Evolutionary conservation across 2,113 vertebrate genomes (phyloP).

Genomic region (Hippocampus barbouri): DNA sequence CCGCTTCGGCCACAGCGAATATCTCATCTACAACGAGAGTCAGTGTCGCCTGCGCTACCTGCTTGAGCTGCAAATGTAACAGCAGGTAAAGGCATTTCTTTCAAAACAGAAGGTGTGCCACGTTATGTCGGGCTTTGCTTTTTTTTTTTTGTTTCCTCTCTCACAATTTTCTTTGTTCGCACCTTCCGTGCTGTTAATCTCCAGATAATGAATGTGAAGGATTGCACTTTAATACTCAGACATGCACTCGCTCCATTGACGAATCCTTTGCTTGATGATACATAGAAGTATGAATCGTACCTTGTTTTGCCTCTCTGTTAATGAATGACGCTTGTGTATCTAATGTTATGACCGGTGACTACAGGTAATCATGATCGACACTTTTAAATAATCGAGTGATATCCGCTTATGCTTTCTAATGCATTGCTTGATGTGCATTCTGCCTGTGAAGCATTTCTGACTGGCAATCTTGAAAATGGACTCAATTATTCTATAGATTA

Average conservation of each 20-base stretch:
- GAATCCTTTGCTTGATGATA: not conserved
- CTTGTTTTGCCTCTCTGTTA: not conserved
- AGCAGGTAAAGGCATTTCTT: not conserved
- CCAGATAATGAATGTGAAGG: not conserved
- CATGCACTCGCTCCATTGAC: not conserved
- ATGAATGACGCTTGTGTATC: not conserved
- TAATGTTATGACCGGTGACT: not conserved
- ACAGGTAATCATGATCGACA: too few species aligned
- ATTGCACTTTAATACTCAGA: not conserved
- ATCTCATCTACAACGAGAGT: slow-evolving; percentile 87
- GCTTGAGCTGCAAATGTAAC: slow-evolving; percentile 75
- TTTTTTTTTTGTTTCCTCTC: not conserved
- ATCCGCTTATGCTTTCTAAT: not conserved
- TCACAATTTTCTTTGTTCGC: too few species aligned
- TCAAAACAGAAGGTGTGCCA: not conserved
- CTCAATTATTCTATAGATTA: not conserved
- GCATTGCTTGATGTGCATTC: not conserved
- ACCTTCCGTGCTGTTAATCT: too few species aligned
- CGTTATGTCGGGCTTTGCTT: not conserved
- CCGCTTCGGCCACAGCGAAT: slow-evolving; percentile 82
- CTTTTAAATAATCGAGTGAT: not conserved
- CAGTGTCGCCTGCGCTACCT: slow-evolving; percentile 85
- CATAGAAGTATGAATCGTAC: not conserved
- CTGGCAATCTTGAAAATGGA: not conserved
- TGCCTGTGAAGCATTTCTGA: not conserved